These are phyloP conservation scores for Oreotragus oreotragus DNA, from an alignment of 2,113 vertebrate species.

Conservation along the genomic window DNA sequence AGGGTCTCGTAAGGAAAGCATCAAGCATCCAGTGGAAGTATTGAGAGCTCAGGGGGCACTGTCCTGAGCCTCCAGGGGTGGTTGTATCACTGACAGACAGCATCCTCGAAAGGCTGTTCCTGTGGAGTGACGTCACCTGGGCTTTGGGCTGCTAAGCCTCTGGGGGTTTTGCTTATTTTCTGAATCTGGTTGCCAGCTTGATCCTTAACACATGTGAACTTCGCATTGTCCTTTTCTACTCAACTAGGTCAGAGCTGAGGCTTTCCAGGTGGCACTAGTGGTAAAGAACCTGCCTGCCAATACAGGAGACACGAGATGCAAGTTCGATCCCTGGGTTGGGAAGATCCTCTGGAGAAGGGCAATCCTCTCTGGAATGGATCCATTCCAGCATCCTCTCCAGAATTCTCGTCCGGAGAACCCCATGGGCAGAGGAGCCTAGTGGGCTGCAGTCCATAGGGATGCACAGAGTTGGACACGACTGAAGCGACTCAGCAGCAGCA, in stretches of 20 bases:
- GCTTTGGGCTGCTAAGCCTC: neutral
- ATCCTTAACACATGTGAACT: no score
- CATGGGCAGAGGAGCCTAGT: neutral
- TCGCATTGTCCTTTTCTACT: neutral
- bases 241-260: neutral
- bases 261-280: neutral
- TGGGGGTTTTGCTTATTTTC: neutral
- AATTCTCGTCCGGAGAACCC: neutral
- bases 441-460: neutral
- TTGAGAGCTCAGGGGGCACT: accelerated
- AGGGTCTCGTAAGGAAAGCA: neutral
- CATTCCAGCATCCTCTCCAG: neutral
- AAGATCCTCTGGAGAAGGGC: neutral
- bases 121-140: neutral
- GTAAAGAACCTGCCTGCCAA: neutral
- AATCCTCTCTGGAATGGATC: neutral
- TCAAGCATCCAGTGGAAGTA: neutral
- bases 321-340: neutral
- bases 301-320: accelerated
- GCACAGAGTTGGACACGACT: neutral
- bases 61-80: accelerated
- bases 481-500: neutral
- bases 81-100: accelerated
- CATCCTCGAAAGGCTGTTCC: neutral
- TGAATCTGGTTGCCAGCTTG: neutral